These are phyloP conservation scores for Poicephalus meyeri DNA, from an alignment of 2,113 vertebrate species.

Conservation along the genomic window DNA sequence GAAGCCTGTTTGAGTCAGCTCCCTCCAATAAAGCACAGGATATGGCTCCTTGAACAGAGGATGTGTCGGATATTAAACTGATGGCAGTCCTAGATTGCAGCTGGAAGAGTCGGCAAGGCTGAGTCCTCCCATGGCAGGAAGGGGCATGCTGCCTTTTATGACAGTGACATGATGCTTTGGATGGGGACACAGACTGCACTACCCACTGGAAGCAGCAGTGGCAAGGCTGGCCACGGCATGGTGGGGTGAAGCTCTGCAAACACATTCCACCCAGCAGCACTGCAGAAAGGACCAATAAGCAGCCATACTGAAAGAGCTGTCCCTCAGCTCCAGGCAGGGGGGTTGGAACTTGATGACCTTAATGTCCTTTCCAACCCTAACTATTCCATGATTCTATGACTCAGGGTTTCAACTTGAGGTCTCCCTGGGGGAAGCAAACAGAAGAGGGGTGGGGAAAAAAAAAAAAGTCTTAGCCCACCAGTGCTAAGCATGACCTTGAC, in stretches of 20 bases:
- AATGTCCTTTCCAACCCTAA: background rate
- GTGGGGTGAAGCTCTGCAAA: background rate
- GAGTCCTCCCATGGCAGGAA: background rate
- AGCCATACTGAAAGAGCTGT: background rate
- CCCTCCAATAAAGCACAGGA: background rate
- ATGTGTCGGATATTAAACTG: background rate
- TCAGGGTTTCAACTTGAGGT: background rate
- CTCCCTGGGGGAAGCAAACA: background rate
- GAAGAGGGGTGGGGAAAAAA: background rate
- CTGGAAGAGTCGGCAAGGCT: background rate
- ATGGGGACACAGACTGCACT: background rate
- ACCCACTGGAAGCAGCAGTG: background rate
- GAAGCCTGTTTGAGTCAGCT: background rate
- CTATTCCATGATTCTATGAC: background rate
- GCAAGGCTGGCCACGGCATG: background rate
- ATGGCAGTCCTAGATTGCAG: background rate
- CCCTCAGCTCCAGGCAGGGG: background rate
- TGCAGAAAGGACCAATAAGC: background rate
- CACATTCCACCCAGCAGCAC: fast-evolving
- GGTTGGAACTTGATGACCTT: background rate
- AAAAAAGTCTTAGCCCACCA: background rate
- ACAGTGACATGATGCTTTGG: fast-evolving
- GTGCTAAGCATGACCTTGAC: background rate
- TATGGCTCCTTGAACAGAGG: background rate
- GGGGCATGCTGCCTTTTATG: fast-evolving